Base-by-base conservation (phyloP, 2,888 invertebrate species). In the Eutolmus rufibarbis region DNA sequence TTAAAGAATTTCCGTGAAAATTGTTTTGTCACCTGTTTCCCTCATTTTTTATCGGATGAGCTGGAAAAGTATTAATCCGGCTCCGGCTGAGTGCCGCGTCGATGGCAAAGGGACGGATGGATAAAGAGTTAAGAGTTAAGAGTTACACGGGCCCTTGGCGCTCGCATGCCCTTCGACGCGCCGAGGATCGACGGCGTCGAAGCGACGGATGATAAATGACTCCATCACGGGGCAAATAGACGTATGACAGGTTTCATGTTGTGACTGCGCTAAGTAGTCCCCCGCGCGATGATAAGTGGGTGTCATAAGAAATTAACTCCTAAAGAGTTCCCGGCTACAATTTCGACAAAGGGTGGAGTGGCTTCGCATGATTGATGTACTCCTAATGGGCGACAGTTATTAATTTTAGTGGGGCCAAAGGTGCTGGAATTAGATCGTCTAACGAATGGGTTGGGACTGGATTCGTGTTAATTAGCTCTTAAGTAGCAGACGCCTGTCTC, bases 1-100 rank as follows among this genome's bases (percentile, higher is more conserved):
- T 77, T 57, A 87, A 85, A 87, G 86, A 88, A 87, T 81, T 87
- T 87, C 79, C 81, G 86, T 87, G 88, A 87, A 88, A 88, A 88
- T 87, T 88, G 87, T 88, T 88, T 88, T 88, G 88, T 88, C 88
- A 88, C 88, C 88, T 88, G 88, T 84, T 87, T 87, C 86, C 57
- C 86, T 88, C 88, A 88, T 88, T 88, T 88, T 88, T 88, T 88
- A 88, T 88, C 87, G 66, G 57, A 37, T 86, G 74, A 66, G 43
- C 31, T 66, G 74, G 23, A 74, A 46, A 84, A 74, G 40, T 74
- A 37, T 74, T 84, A 84, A 84, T 66, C 84, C 84, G 43, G 31
- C 40, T 74, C 66, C 43, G 57, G 84, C 79, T 66, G 74, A 66
- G 79, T 40, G 79, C 19, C 12, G 12, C n/a, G 46, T 12, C 37